Evolutionary conservation across 2,113 vertebrate species (phyloP), one percentile per base, ranked within the genome.

Genomic region (Ptilonorhynchus violaceus): DNA sequence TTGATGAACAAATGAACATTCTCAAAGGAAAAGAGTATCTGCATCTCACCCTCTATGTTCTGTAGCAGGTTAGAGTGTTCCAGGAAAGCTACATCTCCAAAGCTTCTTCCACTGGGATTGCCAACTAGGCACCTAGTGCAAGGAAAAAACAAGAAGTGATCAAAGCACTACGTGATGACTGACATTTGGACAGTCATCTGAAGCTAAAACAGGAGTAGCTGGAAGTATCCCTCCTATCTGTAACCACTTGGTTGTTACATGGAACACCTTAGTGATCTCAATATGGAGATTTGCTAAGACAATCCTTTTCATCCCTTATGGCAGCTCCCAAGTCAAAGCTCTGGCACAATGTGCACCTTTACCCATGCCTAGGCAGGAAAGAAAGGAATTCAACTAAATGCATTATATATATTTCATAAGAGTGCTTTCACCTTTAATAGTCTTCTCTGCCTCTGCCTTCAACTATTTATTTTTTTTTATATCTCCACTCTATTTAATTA

Each of bases 41-140:
- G 17, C 44, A 77, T 81, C 98, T 98, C 96, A 99, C 99, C 97
- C 62, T 98, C 72, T 92, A 99, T 98, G 96, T 99, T 99, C 78
- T 96, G 93, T 41, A 98, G 98, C 47, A 99, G 97, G 89, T 98
- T 99, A 83, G 98, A 98, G 47, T 99, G 98, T 95, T 99, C 99
- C 58, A 99, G 95, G 81, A 99, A 99, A 81, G 99, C 99, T 58
- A 99, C 98, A 35, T 99, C 99, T 33, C 99, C 99, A 7, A 98
- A 99, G 96, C 98, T 99, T 95, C 98, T 99, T 59, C 99, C 98
- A 85, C 93, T 98, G 74, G 93, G 96, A 96, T 99, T 99, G 91
- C 99, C 99, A 93, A 99, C 98, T 68, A 99, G 96, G 88, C 99
- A 99, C 93, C 99, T 98, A 68, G 75, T 31, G n/a, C 37, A 73